Evolutionary conservation across 2,113 vertebrate genomes (phyloP).

Genomic region (Psittacus erithacus): DNA sequence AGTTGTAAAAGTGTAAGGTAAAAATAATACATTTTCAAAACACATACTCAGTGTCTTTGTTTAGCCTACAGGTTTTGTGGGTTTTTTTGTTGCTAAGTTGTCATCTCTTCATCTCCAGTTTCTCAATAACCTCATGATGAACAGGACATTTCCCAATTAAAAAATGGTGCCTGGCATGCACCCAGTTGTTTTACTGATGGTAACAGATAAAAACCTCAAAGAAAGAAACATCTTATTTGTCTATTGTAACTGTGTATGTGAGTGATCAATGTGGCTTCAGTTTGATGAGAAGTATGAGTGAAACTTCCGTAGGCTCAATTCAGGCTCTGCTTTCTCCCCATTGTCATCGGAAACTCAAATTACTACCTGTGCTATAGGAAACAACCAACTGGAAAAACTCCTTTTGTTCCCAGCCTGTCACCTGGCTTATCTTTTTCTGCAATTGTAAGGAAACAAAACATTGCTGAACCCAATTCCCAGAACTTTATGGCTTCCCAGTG

Average conservation of each 20-base stretch:
- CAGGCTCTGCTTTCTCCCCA: neutral
- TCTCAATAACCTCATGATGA: neutral
- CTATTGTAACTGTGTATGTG: neutral
- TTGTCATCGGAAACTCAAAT: neutral
- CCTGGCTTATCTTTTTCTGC: neutral
- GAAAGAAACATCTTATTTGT: neutral
- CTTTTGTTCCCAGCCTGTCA: neutral
- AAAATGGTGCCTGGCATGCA: neutral
- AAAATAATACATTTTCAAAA: neutral
- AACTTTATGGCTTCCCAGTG: neutral
- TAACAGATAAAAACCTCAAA: neutral
- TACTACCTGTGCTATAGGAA: neutral
- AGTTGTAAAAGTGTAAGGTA: neutral
- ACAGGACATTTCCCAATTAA: neutral
- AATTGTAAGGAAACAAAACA: neutral
- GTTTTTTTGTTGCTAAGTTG: neutral
- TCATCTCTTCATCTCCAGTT: neutral
- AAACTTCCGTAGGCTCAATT: neutral
- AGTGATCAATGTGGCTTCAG: neutral
- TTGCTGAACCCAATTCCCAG: neutral
- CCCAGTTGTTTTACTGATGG: neutral
- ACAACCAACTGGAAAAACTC: neutral
- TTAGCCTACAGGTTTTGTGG: neutral
- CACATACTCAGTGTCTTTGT: neutral
- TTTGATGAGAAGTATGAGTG: neutral